Conservation (phyloP, 1,140 invertebrate species). For the Dreissena polymorpha region DNA sequence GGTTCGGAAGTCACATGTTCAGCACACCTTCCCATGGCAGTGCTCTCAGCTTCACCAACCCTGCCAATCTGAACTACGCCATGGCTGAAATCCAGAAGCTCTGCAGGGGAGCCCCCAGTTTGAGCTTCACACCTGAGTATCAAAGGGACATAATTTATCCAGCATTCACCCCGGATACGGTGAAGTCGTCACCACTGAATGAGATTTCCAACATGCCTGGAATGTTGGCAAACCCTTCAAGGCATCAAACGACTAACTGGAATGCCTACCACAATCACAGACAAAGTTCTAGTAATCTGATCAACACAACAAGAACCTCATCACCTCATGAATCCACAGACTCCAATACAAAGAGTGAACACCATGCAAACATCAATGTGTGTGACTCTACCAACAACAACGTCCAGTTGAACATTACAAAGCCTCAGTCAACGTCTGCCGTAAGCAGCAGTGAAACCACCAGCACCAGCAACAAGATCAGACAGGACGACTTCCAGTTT, state of each 20-base stretch:
- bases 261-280: not conserved
- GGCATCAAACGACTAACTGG: not conserved
- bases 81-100: conserved; percentile 43
- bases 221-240: not conserved
- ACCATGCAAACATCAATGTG: too few species aligned
- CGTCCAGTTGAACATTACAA: conserved; percentile 20
- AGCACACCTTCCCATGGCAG: conserved; percentile 15
- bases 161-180: conserved; percentile 5
- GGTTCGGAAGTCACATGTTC: conserved; percentile 20
- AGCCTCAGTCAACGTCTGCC: not conserved
- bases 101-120: conserved; percentile 24
- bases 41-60: conserved; percentile 6
- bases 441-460: not conserved
- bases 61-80: conserved; percentile 17
- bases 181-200: conserved; percentile 2
- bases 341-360: too few species aligned
- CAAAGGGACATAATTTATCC: conserved; percentile 20
- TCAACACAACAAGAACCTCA: not conserved
- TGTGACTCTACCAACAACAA: conserved; percentile 41
- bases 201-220: conserved; percentile 7
- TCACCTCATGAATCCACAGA: too few species aligned
- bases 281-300: not conserved
- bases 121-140: conserved; percentile 41
- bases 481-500: conserved; percentile 30
- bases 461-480: not conserved